These are phyloP conservation scores for Haemorhous mexicanus DNA, from an alignment of 2,113 vertebrate genomes.

Conservation along the genomic window DNA sequence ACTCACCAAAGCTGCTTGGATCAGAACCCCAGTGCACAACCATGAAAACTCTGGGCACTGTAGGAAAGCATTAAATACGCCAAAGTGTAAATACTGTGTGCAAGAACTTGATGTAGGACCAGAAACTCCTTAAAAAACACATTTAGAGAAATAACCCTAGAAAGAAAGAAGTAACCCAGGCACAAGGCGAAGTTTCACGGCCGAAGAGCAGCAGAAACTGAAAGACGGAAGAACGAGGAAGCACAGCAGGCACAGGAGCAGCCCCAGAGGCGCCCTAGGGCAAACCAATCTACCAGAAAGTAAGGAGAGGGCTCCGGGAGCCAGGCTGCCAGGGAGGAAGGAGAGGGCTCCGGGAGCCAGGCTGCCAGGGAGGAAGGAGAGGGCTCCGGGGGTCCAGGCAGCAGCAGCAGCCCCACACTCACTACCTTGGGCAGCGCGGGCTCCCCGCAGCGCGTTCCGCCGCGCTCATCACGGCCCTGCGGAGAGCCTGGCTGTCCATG, in stretches of 20 bases:
- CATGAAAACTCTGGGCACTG: background rate
- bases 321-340: rapidly evolving
- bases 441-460: background rate
- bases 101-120: background rate
- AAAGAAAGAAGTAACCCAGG: background rate
- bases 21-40: background rate
- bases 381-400: background rate
- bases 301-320: no score
- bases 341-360: no score
- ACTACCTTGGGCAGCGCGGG: conserved; percentile 61
- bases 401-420: background rate
- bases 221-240: rapidly evolving
- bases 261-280: rapidly evolving
- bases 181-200: background rate
- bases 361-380: no score
- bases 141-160: background rate
- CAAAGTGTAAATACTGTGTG: rapidly evolving
- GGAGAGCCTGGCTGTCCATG: background rate
- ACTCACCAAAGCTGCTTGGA: background rate
- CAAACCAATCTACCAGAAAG: no score
- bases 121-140: background rate
- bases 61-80: rapidly evolving
- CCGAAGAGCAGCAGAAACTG: rapidly evolving
- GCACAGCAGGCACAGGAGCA: rapidly evolving
- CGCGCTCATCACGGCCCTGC: background rate